Conservation (phyloP, 2,113 vertebrate species). For the Hyla sarda region DNA sequence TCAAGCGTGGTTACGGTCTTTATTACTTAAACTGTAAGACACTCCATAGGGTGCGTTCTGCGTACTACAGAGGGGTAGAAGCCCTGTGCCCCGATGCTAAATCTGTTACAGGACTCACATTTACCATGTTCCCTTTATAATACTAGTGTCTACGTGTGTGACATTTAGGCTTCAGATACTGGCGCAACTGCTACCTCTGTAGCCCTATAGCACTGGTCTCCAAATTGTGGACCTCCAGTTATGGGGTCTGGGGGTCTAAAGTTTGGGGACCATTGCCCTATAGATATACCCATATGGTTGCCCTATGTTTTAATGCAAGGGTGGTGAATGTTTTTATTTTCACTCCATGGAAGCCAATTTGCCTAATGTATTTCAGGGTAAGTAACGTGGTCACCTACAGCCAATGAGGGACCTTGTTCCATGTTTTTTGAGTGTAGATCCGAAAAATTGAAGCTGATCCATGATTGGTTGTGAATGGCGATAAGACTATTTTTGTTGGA, state of each 20-base stretch:
- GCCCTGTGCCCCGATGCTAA: neutral
- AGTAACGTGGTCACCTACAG: neutral
- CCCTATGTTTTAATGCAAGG: no score
- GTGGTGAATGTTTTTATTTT: neutral
- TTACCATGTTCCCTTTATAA: neutral
- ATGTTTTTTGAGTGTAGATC: neutral
- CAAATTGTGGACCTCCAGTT: no score
- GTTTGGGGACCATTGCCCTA: no score
- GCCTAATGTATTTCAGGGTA: neutral
- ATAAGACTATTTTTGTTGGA: neutral
- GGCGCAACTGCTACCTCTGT: no score
- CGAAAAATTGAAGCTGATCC: neutral
- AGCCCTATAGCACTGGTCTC: no score
- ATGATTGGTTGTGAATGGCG: neutral
- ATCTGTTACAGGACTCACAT: neutral
- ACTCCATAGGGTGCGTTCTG: neutral
- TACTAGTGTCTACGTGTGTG: neutral
- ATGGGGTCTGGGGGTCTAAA: no score
- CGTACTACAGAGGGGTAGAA: neutral
- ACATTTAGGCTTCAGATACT: no score
- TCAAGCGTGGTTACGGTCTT: constrained; percentile 8
- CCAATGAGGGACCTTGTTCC: neutral
- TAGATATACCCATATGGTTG: no score
- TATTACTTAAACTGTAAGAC: neutral
- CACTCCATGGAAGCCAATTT: neutral